Conservation (phyloP, 2,888 invertebrate species). For the Trissolcus japonicus region DNA sequence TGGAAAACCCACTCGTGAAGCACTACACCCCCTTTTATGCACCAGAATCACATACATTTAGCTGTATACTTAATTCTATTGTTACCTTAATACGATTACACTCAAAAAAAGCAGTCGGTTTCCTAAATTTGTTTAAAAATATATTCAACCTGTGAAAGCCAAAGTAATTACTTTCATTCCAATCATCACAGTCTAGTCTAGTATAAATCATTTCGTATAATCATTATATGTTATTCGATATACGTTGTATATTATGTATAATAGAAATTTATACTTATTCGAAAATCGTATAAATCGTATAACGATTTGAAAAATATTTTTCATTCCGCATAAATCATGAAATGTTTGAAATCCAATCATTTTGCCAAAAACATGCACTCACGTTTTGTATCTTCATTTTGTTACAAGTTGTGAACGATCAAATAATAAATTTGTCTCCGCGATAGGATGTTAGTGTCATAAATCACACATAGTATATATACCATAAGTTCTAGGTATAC, state of each 20-base stretch:
- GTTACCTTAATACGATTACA: constrained; percentile 22
- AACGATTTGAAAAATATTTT: no score
- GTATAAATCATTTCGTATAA: no score
- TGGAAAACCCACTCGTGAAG: constrained; percentile 21
- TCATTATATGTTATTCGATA: no score
- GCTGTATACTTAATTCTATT: constrained; percentile 7
- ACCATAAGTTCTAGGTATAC: no score
- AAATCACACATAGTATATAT: constrained; percentile 9
- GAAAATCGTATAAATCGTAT: no score
- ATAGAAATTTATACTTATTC: no score
- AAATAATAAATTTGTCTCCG: constrained; percentile 8
- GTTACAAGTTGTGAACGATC: constrained; percentile 12
- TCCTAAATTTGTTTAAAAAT: neutral
- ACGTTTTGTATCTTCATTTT: constrained; percentile 7
- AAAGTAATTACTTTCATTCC: no score
- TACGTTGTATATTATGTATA: no score
- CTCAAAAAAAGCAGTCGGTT: neutral
- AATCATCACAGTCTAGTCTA: no score
- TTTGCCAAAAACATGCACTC: constrained; percentile 10
- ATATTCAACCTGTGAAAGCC: neutral
- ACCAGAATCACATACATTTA: constrained; percentile 17
- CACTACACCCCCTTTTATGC: constrained; percentile 11
- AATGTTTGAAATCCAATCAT: constrained; percentile 18
- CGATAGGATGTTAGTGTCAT: constrained; percentile 9
- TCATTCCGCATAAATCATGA: constrained; percentile 1